Evolutionary conservation across 2,113 vertebrate genomes (phyloP).

Genomic region (Coptodon rendalli): DNA sequence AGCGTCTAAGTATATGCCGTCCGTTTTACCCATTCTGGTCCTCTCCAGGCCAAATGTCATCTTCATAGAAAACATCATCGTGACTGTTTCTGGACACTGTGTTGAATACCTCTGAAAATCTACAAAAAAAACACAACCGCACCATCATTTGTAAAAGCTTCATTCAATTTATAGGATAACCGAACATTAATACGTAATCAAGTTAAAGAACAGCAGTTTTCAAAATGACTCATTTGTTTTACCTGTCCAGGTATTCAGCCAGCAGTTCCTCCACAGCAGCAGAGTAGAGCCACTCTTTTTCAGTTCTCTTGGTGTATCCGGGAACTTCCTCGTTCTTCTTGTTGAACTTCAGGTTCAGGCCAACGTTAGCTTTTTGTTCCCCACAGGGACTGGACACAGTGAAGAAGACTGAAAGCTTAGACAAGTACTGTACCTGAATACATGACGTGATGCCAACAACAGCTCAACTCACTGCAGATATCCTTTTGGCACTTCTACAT

Average conservation of each 20-base stretch:
- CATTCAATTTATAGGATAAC: neutral
- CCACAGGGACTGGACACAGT: slow-evolving; percentile 82
- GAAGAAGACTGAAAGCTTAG: neutral
- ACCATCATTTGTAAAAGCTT: neutral
- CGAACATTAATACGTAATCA: neutral
- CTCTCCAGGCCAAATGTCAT: slow-evolving; percentile 92
- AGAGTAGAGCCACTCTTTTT: slow-evolving; percentile 98
- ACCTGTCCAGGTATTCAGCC: slow-evolving; percentile 93
- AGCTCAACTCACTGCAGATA: neutral
- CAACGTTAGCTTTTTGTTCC: slow-evolving; percentile 91
- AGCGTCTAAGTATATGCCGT: neutral
- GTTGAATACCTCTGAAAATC: slow-evolving; percentile 88
- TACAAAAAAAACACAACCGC: slow-evolving; percentile 29
- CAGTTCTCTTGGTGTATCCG: slow-evolving; percentile 93
- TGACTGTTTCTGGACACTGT: slow-evolving; percentile 87
- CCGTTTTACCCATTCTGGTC: slow-evolving; percentile 84
- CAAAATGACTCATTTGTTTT: neutral
- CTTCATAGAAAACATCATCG: slow-evolving; percentile 95
- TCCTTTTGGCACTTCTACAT: neutral
- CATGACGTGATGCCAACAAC: neutral
- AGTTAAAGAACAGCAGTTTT: neutral
- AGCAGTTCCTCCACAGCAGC: slow-evolving; percentile 88
- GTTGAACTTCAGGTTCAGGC: slow-evolving; percentile 97
- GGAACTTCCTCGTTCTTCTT: slow-evolving; percentile 99
- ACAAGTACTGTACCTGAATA: neutral